phyloP scores from a whole-genome alignment of 2,113 vertebrate genomes.

The Chaenocephalus aceratus region DNA sequence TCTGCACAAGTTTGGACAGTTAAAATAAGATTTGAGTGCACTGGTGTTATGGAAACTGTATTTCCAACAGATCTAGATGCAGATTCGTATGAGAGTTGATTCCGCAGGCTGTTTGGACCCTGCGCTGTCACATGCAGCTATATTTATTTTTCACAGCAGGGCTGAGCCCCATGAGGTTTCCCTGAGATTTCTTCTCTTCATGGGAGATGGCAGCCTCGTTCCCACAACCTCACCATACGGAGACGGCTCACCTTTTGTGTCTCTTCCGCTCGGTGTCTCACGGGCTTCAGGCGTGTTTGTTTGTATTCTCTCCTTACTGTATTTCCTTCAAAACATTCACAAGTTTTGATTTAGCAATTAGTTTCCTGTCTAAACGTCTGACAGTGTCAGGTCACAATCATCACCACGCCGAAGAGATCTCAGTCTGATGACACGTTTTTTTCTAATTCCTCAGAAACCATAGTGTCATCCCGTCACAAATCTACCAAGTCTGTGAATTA shows the following conservation, averaged over 20 bases:
- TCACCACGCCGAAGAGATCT: no score
- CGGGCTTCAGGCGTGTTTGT: background rate
- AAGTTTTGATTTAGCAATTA: conserved; percentile 53
- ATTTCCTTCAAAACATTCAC: conserved; percentile 42
- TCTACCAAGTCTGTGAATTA: conserved; percentile 1
- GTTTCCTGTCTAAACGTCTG: conserved; percentile 24
- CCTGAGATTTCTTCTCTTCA: conserved; percentile 55
- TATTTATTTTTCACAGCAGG: conserved; percentile 52
- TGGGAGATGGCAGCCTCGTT: conserved; percentile 42
- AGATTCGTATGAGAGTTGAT: conserved; percentile 26
- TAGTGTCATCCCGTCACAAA: background rate
- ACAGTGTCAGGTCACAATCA: conserved; percentile 22
- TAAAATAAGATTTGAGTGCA: background rate
- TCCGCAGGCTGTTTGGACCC: conserved; percentile 15
- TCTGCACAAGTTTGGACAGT: background rate
- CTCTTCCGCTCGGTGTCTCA: conserved; percentile 14
- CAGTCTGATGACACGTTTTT: no score
- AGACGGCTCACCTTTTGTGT: conserved; percentile 57
- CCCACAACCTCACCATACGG: conserved; percentile 20
- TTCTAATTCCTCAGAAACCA: conserved; percentile 13
- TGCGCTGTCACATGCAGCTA: conserved; percentile 44
- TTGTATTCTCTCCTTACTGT: conserved; percentile 33
- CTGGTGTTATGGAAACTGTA: background rate
- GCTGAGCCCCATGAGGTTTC: conserved; percentile 53
- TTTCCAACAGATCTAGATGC: background rate